Evolutionary conservation across 37 sponge, comb jelly and placozoan species (phyloP).

Genomic region (Tethya wilhelma): DNA sequence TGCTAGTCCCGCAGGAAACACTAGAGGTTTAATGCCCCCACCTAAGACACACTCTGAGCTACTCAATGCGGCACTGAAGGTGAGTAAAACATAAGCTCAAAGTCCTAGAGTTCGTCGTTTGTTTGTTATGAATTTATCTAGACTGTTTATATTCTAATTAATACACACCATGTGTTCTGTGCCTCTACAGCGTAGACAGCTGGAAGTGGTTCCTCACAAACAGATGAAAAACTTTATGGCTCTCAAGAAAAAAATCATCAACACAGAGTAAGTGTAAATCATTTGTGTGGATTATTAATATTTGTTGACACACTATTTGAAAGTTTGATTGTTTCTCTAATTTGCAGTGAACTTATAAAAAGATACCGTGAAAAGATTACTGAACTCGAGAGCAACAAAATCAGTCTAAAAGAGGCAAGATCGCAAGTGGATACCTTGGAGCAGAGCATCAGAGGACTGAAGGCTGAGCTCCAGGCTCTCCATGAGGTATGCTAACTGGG

Average conservation of each 20-base stretch:
- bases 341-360: constrained; percentile 48
- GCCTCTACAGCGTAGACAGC: not conserved
- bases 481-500: constrained; percentile 13
- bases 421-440: not conserved
- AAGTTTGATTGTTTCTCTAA: not conserved
- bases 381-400: not conserved
- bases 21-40: no score
- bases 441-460: constrained; percentile 18
- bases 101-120: no score
- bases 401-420: constrained; percentile 16
- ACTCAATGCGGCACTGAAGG: no score
- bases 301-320: not conserved
- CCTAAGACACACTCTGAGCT: no score
- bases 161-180: constrained; percentile 7
- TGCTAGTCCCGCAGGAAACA: no score
- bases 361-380: constrained; percentile 10
- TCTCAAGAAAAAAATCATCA: constrained; percentile 37
- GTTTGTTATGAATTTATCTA: no score
- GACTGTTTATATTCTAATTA: constrained; percentile 30
- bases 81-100: no score
- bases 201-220: not conserved
- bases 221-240: constrained; percentile 34
- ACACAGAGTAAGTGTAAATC: constrained; percentile 35
- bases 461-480: constrained; percentile 21
- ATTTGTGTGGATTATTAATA: not conserved